Evolutionary conservation across 2,113 vertebrate species (phyloP).

Genomic region (Gnathonemus longibarbis): DNA sequence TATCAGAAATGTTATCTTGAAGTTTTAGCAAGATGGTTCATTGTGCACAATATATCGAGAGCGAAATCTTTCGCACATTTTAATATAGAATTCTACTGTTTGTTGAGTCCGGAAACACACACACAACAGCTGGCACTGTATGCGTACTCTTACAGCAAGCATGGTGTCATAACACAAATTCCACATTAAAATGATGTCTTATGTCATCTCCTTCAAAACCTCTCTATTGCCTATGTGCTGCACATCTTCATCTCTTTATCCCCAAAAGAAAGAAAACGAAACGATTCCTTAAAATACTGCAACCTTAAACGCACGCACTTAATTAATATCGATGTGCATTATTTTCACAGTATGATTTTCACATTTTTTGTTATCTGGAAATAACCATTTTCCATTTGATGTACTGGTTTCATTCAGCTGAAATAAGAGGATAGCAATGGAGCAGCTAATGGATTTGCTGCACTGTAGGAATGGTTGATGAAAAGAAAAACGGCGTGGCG

Average conservation of each 20-base stretch:
- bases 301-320: not conserved
- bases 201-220: constrained; percentile 1
- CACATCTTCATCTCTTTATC: not conserved
- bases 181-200: not conserved
- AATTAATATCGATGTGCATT: not conserved
- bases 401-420: not conserved
- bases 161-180: not conserved
- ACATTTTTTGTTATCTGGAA: not conserved
- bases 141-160: not conserved
- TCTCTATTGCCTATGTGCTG: not conserved
- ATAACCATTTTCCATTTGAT: not conserved
- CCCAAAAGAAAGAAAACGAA: not conserved
- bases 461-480: not conserved
- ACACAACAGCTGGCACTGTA: not conserved
- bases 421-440: not conserved
- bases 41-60: not conserved
- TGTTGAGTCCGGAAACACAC: not conserved
- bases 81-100: not conserved
- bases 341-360: not conserved
- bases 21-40: not conserved
- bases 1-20: not conserved
- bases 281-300: no score
- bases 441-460: not conserved
- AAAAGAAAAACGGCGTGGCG: not conserved
- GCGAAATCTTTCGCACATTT: not conserved